Conservation (phyloP, 37 sponge, comb jelly and placozoan species). For the Sycon ciliatum region DNA sequence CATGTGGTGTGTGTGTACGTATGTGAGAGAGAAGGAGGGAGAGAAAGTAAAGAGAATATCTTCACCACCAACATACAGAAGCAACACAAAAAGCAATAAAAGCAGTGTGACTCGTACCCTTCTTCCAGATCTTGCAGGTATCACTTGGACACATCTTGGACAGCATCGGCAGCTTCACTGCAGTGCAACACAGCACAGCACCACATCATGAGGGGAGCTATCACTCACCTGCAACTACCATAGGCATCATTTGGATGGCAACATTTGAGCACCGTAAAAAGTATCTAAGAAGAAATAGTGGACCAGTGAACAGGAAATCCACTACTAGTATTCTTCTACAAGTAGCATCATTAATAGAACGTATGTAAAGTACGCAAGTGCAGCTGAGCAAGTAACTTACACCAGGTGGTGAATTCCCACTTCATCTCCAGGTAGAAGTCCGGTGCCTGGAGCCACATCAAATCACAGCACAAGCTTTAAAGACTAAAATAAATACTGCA, state of each 20-base stretch:
- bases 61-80: neutral
- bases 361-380: neutral
- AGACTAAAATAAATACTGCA: neutral
- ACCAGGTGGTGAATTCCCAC: conserved; percentile 98
- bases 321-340: too few relatives aligned
- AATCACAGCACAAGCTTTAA: neutral
- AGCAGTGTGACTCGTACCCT: conserved; percentile 46
- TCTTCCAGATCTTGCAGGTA: conserved; percentile 95
- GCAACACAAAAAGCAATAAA: neutral
- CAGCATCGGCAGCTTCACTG: conserved; percentile 85
- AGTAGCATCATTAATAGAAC: too few relatives aligned
- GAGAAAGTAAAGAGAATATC: neutral
- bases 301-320: too few relatives aligned
- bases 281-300: too few relatives aligned
- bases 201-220: neutral
- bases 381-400: conserved; percentile 29
- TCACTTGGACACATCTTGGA: conserved; percentile 96
- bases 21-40: neutral
- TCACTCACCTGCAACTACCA: neutral
- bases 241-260: neutral
- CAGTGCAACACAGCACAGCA: neutral
- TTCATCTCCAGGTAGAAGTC: conserved; percentile 99
- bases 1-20: too few relatives aligned
- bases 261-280: neutral
- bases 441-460: conserved; percentile 22